Evolutionary conservation across 2,797 vertebrate species (phyloP).

Genomic region (Carduelis carduelis): DNA sequence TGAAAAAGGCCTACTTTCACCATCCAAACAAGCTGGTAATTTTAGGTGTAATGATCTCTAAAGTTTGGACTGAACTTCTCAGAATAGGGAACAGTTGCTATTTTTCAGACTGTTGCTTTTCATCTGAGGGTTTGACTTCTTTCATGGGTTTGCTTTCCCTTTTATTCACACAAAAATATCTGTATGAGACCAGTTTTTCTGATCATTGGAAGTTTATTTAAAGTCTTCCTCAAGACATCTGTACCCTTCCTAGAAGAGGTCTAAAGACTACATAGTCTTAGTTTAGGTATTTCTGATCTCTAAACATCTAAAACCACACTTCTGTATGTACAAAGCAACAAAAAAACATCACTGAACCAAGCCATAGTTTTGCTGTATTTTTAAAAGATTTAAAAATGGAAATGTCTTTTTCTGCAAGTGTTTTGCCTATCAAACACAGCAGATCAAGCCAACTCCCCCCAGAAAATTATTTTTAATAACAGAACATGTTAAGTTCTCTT

Average conservation of each 20-base stretch:
- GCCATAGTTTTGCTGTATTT: not conserved
- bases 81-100: not conserved
- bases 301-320: not conserved
- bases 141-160: not conserved
- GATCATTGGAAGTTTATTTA: not conserved
- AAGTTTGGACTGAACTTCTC: not conserved
- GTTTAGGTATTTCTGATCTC: not conserved
- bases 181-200: not conserved
- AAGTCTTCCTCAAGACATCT: not conserved
- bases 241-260: not conserved
- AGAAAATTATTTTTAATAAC: not conserved
- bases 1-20: not conserved
- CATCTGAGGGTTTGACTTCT: not conserved
- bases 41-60: not conserved
- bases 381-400: not conserved
- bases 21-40: not conserved
- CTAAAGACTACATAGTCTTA: not conserved
- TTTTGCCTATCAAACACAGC: not conserved
- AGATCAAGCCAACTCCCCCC: not conserved
- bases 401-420: not conserved
- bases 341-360: not conserved
- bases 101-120: not conserved
- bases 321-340: not conserved
- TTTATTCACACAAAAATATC: not conserved
- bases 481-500: not conserved